Percentiles rank a stretch among this genome's conserved stretches.
These are phyloP conservation scores for Saccostrea glomerata DNA, from an alignment of 1,140 invertebrate species.

Conservation along the genomic window DNA sequence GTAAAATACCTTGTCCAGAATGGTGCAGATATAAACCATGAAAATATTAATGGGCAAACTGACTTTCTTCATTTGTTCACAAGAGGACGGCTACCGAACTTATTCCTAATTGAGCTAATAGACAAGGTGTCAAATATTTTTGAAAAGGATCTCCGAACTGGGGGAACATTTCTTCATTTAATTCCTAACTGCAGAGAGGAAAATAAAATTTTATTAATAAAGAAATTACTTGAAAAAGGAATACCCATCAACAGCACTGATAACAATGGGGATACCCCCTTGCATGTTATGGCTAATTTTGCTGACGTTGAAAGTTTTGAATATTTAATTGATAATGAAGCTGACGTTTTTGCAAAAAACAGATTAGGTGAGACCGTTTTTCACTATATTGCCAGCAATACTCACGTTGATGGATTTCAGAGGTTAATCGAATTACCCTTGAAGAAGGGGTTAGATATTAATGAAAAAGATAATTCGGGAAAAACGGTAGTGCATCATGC, in stretches of 20 bases:
- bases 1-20: constrained; percentile 2
- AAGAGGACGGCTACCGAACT: background rate
- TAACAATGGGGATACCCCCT: constrained; percentile 26
- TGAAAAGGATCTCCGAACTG: background rate
- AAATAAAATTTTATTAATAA: background rate
- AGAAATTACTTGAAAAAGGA: background rate
- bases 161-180: constrained; percentile 28
- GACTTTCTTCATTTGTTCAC: constrained; percentile 29
- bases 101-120: background rate
- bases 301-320: background rate
- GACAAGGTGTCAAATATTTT: background rate
- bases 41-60: constrained; percentile 21
- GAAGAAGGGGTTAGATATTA: background rate
- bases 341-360: background rate
- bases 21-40: constrained; percentile 6
- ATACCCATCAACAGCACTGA: constrained; percentile 18
- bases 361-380: background rate
- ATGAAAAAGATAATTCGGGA: background rate
- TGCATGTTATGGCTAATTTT: constrained; percentile 12
- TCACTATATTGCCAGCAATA: constrained; percentile 1
- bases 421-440: background rate
- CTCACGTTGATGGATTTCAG: background rate
- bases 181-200: background rate
- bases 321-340: constrained; percentile 22
- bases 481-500: constrained; percentile 11